Evolutionary conservation across 2,113 vertebrate genomes (phyloP), one percentile per base, ranked within the genome.

Genomic region (Syngnathus floridae): DNA sequence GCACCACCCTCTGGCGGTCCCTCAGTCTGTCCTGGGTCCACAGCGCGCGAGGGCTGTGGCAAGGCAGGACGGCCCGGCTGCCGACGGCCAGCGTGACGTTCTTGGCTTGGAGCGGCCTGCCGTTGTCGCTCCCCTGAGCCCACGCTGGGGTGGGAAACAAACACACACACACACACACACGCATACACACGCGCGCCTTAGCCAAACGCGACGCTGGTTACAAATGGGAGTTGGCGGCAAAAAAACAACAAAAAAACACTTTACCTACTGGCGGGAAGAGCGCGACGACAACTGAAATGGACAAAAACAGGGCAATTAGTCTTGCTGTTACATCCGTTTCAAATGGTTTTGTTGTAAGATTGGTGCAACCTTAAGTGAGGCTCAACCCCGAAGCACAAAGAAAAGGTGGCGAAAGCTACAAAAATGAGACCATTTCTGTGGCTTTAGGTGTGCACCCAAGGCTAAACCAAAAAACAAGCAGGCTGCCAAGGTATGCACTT

Each of bases 1-100:
- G 97, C 40, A 96, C 92, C 62, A 97, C 95, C 0, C 96, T 93
- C 83, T 99, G 95, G 19, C 94, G 92, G 90, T 99, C 97, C 2
- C 89, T 91, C 41, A 97, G 91, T 0, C 89, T 86, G 77, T 98
- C 97, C 70, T 88, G 94, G 4, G 93, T 95, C 95, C 94, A 96
- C 62, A 97, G 91, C 89, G 98, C 95, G 71, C 91, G 92, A 35
- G 92, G 86, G 65, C 94, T 99, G 77, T 91, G 91, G 86, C 96
- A 99, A 17, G 91, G 89, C 67, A 99, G 89, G 7, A 93, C 72
- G 0, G 91, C 92, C 59, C 81, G 80, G 0, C 92, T 86, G 0
- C 94, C 95, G 0, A 73, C 77, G 0, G 81, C 74, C 0, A 93
- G 85, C 0, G 89, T 94, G 77, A 97, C 72, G 48, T 93, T 92